Evolutionary conservation across 2,113 vertebrate genomes (phyloP), one percentile per base, ranked within the genome.

Genomic region (Boulengeromyrus knoepffleri): DNA sequence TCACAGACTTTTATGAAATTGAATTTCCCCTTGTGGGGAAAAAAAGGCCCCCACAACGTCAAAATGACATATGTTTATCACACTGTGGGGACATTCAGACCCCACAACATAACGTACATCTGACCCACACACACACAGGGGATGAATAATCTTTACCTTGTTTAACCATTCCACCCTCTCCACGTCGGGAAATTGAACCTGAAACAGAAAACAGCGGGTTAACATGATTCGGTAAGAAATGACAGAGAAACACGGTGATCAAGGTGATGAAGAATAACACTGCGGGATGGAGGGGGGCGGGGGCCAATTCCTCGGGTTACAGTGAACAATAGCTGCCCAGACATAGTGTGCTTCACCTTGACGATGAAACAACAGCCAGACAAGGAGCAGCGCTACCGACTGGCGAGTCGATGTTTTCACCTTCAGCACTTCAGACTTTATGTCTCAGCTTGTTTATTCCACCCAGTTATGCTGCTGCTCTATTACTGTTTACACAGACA

Each of bases 161-260:
- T 99, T 99, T 89, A 99, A 93, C 98, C 98, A 99, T 95, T 99
- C 98, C 92, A 98, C 98, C 91, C 98, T 96, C 92, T 99, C 98
- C 2, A 98, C 97, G 88, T 99, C 98, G 90, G 98, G 98, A 94
- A 98, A 99, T 92, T 99, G 97, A 84, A 99, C 97, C 98, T 99
- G 91, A 31, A 88, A 91, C 46, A 85, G 89, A 92, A 91, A 91
- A 74, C 92, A 91, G 19, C 92, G 36, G 46, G 62, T 42, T 31
- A 87, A 36, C 21, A 36, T 15, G 27, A 12, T 53, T 36, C 49
- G 39, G 17, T 3, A 87, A 53, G 50, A 87, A 53, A 83, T 5
- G 8, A 9, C 56, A 27, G 19, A 87, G 21, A 31, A 52, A 36
- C 12, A 50, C 7, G 5, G 8, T n/a, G 27, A 56, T 77, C 19